These are phyloP conservation scores for Platygyra sinensis DNA, from an alignment of 64 coral and sea anemone genomes.

Conservation along the genomic window DNA sequence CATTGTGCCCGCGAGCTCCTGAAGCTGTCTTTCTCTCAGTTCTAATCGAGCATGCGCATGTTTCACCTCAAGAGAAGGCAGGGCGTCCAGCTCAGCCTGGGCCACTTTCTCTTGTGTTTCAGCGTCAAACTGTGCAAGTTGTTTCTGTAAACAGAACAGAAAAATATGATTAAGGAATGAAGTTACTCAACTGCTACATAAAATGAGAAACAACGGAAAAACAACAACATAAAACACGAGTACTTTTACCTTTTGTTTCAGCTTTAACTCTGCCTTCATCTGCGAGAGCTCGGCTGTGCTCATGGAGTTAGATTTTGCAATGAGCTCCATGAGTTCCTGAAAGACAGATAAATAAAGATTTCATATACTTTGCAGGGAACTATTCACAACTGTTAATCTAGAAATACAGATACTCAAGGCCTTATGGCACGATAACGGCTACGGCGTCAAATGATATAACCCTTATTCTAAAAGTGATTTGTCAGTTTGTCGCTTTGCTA, in stretches of 20 bases:
- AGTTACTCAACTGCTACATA: no score
- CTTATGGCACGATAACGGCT: no score
- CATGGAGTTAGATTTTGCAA: constrained; percentile 73
- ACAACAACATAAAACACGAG: no score
- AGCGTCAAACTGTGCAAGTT: constrained; percentile 80
- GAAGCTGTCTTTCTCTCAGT: constrained; percentile 88
- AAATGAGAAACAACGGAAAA: no score
- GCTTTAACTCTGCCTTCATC: constrained; percentile 87
- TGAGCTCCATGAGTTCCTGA: constrained; percentile 93
- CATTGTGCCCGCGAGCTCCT: constrained; percentile 98
- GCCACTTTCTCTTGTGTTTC: constrained; percentile 78
- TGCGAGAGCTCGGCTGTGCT: constrained; percentile 83
- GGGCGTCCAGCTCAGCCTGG: constrained; percentile 72
- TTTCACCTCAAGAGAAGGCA: constrained; percentile 93
- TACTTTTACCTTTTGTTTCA: constrained; percentile 87
- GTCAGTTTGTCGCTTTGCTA: no score
- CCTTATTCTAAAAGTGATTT: no score
- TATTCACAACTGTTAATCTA: neutral
- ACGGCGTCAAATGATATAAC: no score
- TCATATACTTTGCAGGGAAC: neutral
- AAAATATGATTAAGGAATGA: no score
- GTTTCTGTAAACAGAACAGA: constrained; percentile 62
- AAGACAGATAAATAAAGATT: neutral
- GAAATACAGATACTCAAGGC: no score
- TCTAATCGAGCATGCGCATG: constrained; percentile 92